Evolutionary conservation across 1,140 invertebrate species (phyloP).

Genomic region (Elymnias hypermnestra): DNA sequence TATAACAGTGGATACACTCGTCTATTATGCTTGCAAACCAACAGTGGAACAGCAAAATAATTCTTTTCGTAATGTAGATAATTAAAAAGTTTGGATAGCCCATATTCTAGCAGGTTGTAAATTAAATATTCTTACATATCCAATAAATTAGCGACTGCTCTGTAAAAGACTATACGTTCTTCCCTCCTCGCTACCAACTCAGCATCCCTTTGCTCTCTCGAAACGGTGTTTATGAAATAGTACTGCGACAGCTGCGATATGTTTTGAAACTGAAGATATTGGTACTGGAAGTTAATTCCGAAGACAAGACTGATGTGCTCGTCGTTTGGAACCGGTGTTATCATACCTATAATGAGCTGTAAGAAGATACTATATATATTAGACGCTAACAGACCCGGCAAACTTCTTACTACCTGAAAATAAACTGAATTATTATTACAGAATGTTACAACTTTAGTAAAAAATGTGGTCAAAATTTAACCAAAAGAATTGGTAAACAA

Average conservation of each 20-base stretch:
- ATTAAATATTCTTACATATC: slow-evolving; percentile 42
- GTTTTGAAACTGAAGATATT: slow-evolving; percentile 56
- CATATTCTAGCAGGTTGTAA: too few relatives aligned
- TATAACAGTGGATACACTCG: too few relatives aligned
- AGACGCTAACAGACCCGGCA: not conserved
- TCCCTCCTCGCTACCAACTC: slow-evolving; percentile 36
- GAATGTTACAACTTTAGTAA: too few relatives aligned
- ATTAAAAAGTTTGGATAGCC: too few relatives aligned
- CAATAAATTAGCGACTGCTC: slow-evolving; percentile 46
- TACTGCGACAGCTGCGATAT: slow-evolving; percentile 53
- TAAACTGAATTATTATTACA: too few relatives aligned
- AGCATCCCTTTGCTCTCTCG: slow-evolving; percentile 50
- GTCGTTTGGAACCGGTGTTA: slow-evolving; percentile 43
- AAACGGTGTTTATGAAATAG: slow-evolving; percentile 55
- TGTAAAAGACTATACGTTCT: slow-evolving; percentile 59
- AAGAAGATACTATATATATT: slow-evolving; percentile 5
- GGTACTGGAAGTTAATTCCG: slow-evolving; percentile 64
- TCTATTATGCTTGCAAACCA: too few relatives aligned
- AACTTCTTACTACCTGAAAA: not conserved
- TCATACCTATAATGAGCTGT: slow-evolving; percentile 61
- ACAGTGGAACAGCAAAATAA: too few relatives aligned
- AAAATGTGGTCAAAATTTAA: too few relatives aligned
- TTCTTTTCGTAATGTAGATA: too few relatives aligned
- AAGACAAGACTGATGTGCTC: slow-evolving; percentile 52
- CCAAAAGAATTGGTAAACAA: too few relatives aligned